A percentile compares a stretch with the other conserved stretches of the same genome.
These are phyloP conservation scores for Sebastes itinus DNA, from an alignment of 2,797 vertebrate species.

Conservation along the genomic window DNA sequence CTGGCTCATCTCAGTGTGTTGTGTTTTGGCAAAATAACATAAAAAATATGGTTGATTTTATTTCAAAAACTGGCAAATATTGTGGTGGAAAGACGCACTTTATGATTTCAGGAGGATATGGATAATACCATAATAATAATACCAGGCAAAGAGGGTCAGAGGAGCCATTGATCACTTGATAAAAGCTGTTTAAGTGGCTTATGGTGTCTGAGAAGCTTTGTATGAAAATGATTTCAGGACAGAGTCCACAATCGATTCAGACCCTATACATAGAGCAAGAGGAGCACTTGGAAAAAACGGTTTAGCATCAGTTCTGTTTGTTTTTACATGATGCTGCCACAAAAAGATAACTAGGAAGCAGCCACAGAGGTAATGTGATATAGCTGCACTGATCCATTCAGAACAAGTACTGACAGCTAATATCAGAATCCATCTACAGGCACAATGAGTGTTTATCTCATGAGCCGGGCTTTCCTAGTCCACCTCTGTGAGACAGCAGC, in stretches of 20 bases:
- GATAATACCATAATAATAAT: constrained; percentile 40
- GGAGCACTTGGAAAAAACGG: not conserved
- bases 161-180: not conserved
- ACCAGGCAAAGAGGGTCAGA: constrained; percentile 1
- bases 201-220: constrained; percentile 35
- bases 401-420: not conserved
- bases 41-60: not conserved
- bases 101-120: constrained; percentile 6
- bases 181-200: constrained; percentile 40
- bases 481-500: not conserved
- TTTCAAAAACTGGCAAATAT: not conserved
- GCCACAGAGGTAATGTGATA: not conserved
- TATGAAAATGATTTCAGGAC: not conserved
- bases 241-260: not conserved
- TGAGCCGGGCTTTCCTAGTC: not conserved
- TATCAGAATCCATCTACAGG: not conserved
- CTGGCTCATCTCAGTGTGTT: not conserved
- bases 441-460: not conserved
- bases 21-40: not conserved
- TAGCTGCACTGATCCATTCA: not conserved
- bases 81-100: not conserved
- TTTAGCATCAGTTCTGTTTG: not conserved
- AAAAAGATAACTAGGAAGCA: not conserved
- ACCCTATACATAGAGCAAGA: not conserved
- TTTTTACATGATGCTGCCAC: not conserved